Evolutionary conservation across 2,888 invertebrate species (phyloP).

Genomic region (Erebia epiphron): DNA sequence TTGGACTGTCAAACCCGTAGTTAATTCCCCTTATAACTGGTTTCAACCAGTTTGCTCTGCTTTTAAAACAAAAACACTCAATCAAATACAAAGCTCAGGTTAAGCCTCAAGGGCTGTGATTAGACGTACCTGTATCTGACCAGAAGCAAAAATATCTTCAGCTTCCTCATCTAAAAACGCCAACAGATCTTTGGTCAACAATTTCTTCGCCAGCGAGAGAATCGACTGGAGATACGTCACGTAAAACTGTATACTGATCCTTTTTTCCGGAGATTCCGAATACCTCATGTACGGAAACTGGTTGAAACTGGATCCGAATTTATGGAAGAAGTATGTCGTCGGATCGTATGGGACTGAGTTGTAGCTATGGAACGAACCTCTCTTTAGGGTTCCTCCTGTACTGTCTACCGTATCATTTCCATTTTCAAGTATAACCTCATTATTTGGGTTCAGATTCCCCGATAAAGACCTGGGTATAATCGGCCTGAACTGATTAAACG

Average conservation of each 20-base stretch:
- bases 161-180: constrained; percentile 93
- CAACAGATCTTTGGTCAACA: constrained; percentile 92
- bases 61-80: too few species aligned
- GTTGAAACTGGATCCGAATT: constrained; percentile 96
- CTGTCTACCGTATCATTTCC: constrained; percentile 66
- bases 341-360: constrained; percentile 90
- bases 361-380: constrained; percentile 81
- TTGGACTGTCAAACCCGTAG: too few species aligned
- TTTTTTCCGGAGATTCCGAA: constrained; percentile 87
- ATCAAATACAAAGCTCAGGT: too few species aligned
- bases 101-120: too few species aligned
- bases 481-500: constrained; percentile 90
- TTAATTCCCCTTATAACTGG: too few species aligned
- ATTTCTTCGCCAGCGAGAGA: constrained; percentile 90
- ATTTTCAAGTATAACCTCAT: constrained; percentile 72
- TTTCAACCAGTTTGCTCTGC: too few species aligned
- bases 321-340: constrained; percentile 93
- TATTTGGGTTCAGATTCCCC: constrained; percentile 88
- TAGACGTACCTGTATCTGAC: constrained; percentile 81
- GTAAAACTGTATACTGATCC: constrained; percentile 86
- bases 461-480: constrained; percentile 97
- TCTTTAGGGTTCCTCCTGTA: constrained; percentile 62
- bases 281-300: constrained; percentile 93
- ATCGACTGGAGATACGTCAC: constrained; percentile 92
- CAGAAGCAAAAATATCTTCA: constrained; percentile 88